Base-by-base conservation (phyloP, 2,888 invertebrate genomes). In the Taphrorychus bicolor region DNA sequence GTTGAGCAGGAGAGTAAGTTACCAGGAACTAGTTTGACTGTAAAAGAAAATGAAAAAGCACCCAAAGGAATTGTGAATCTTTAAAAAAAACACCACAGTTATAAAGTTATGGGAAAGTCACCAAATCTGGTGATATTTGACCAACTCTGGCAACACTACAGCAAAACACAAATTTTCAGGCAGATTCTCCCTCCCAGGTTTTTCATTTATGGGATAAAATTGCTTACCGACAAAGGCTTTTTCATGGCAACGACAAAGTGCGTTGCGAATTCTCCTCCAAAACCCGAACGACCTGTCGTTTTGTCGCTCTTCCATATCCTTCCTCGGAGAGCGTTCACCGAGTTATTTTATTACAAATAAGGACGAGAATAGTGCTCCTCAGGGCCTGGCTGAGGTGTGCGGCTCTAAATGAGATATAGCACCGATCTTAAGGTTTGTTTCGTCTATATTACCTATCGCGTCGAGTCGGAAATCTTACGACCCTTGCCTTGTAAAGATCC, bases 331-430 rank as follows among this genome's bases (percentile, higher is more conserved):
- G 80, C 81, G 77, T 82, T 82, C 81, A 81, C 75, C 80, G 81
- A 80, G 81, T 82, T 82, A 82, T 82, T 82, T 82, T 82, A 82
- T 82, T 82, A 82, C 82, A 82, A 82, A 82, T 82, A 82, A 82
- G 82, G 82, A 81, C 81, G 78, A 78, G 79, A 79, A 80, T 80
- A 81, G 80, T 81, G 81, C 75, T 80, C 82, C 81, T 80, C 74
- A 65, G 82, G 81, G 81, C n/a, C 65, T 53, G 57, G 23, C 72
- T 77, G 74, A 73, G 77, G 78, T 78, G 79, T 79, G 79, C 77
- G 77, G 77, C 77, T 74, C 77, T 78, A 79, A 80, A 82, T 80
- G 81, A 81, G 81, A 81, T 81, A 80, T 79, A 78, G 61, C 61
- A 51, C 56, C 66, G 66, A 66, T 66, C 66, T 66, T 56, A 66